These are phyloP conservation scores for Xiphorhynchus elegans DNA, from an alignment of 2,113 vertebrate species.

Conservation along the genomic window DNA sequence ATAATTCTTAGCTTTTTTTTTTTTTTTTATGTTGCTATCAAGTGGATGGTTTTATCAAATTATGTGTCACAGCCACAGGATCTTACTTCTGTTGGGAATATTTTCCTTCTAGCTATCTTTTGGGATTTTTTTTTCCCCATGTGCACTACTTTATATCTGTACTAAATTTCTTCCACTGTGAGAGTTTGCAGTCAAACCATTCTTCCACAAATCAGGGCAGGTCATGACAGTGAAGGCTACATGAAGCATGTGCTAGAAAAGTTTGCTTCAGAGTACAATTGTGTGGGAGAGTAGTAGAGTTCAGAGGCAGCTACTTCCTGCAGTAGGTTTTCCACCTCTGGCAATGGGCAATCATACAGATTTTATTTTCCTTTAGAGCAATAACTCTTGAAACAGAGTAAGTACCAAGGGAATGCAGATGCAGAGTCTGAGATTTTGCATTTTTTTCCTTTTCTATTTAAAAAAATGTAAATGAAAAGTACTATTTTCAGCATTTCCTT, in stretches of 20 bases:
- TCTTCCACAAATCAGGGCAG: not conserved
- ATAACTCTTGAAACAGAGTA: not conserved
- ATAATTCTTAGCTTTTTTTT: not conserved
- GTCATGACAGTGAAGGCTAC: not conserved
- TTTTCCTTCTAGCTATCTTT: not conserved
- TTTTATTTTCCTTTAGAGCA: not conserved
- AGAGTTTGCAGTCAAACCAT: not conserved
- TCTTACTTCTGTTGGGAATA: not conserved
- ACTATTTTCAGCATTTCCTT: conserved; percentile 35
- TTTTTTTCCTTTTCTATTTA: not conserved
- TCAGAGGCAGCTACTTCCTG: not conserved
- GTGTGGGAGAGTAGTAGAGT: not conserved
- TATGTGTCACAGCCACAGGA: not conserved
- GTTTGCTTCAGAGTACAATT: not conserved
- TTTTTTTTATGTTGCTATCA: not conserved
- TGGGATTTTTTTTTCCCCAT: not conserved
- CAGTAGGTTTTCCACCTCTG: not conserved
- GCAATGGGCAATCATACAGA: not conserved
- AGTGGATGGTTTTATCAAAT: not conserved
- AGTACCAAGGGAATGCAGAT: not conserved
- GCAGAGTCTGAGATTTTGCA: not conserved
- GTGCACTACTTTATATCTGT: not conserved
- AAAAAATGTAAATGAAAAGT: not conserved
- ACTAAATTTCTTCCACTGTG: not conserved
- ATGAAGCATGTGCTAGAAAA: not conserved